Evolutionary conservation across 2,113 vertebrate genomes (phyloP).

Genomic region (Hyperoodon ampullatus): DNA sequence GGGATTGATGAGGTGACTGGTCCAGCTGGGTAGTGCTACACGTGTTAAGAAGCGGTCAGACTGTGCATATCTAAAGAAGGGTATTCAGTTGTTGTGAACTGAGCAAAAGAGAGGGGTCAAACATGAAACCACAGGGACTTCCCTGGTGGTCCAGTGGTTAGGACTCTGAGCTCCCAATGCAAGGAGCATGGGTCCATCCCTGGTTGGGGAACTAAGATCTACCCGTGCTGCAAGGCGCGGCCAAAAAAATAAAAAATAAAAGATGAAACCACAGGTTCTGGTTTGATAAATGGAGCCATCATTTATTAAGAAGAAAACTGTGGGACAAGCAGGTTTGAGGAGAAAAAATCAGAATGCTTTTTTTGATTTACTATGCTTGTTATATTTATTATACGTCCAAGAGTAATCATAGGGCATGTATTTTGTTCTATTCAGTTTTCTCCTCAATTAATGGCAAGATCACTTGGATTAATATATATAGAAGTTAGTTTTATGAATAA

Average conservation of each 20-base stretch:
- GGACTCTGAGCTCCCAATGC: background rate
- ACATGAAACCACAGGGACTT: background rate
- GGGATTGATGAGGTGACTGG: background rate
- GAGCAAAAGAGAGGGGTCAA: background rate
- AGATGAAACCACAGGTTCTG: background rate
- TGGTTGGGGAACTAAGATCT: background rate
- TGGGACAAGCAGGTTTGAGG: background rate
- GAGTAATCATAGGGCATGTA: too few species aligned
- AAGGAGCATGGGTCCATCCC: background rate
- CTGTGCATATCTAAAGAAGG: background rate
- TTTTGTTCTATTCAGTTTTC: background rate
- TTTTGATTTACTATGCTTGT: background rate
- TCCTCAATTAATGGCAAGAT: background rate
- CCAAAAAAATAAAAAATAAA: background rate
- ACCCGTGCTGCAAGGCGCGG: background rate
- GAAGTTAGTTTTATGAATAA: background rate
- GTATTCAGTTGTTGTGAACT: background rate
- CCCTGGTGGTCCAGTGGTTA: background rate
- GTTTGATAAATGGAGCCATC: background rate
- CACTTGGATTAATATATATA: background rate
- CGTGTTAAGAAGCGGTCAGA: too few species aligned
- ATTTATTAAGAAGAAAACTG: background rate
- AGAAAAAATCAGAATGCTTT: background rate
- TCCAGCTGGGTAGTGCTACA: fast-evolving
- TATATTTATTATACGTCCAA: background rate